Evolutionary conservation across 1,140 invertebrate genomes (phyloP).

Genomic region (Hestina assimilis): DNA sequence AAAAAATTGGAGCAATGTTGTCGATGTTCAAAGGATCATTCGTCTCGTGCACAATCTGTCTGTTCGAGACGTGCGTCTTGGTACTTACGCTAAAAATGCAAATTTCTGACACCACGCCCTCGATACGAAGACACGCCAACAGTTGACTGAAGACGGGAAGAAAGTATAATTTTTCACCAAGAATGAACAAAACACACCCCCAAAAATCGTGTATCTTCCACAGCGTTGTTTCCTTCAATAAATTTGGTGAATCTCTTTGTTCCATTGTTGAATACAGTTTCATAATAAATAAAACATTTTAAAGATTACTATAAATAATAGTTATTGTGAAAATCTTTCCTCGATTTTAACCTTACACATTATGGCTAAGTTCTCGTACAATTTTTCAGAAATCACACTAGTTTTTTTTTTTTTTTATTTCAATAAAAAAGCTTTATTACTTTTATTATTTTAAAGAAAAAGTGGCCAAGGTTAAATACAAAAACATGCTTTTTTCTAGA

Average conservation of each 20-base stretch:
- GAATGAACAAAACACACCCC: slow-evolving; percentile 62
- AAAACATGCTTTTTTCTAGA: too few species aligned
- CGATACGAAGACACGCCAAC: slow-evolving; percentile 35
- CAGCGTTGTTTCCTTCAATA: not conserved
- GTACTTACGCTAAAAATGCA: slow-evolving; percentile 75
- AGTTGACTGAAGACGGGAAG: slow-evolving; percentile 43
- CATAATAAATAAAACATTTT: too few species aligned
- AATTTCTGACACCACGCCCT: slow-evolving; percentile 68
- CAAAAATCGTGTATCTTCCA: not conserved
- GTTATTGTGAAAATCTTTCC: too few species aligned
- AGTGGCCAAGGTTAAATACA: too few species aligned
- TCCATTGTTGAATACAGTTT: too few species aligned
- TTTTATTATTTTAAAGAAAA: too few species aligned
- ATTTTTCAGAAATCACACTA: too few species aligned
- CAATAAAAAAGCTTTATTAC: too few species aligned
- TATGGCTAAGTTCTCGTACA: not conserved
- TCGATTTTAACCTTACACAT: not conserved
- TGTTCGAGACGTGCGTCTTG: slow-evolving; percentile 60
- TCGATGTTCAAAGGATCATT: slow-evolving; percentile 48
- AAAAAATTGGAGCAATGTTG: not conserved
- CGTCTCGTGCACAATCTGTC: slow-evolving; percentile 66
- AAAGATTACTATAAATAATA: too few species aligned
- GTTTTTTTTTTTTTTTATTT: too few species aligned
- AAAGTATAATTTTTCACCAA: slow-evolving; percentile 65
- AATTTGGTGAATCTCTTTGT: too few species aligned